Evolutionary conservation across 1,140 invertebrate genomes (phyloP).

Genomic region (Harlomillsia oculata): DNA sequence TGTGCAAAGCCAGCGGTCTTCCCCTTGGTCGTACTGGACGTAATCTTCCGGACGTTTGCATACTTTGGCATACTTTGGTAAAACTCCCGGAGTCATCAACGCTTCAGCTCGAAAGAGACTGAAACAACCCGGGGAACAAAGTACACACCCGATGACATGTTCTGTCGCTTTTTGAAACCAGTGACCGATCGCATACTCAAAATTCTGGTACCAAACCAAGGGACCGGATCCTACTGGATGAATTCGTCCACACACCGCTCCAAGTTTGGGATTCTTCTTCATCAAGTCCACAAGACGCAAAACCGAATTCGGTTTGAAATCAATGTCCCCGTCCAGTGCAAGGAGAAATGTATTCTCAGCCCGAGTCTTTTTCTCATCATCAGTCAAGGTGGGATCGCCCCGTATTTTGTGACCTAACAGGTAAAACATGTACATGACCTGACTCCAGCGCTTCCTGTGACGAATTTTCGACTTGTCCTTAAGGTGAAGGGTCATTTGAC

Average conservation of each 20-base stretch:
- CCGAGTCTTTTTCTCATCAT: constrained; percentile 39
- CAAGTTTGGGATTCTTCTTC: constrained; percentile 46
- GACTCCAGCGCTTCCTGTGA: constrained; percentile 45
- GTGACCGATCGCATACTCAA: constrained; percentile 51
- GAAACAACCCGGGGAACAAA: constrained; percentile 55
- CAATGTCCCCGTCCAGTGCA: constrained; percentile 49
- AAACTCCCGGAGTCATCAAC: constrained; percentile 53
- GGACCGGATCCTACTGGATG: constrained; percentile 42
- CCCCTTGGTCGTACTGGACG: constrained; percentile 41
- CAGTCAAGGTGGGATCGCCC: constrained; percentile 41
- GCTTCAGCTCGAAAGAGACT: constrained; percentile 49
- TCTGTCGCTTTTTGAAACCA: constrained; percentile 59
- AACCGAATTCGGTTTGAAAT: constrained; percentile 47
- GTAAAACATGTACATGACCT: constrained; percentile 57
- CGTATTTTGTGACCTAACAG: constrained; percentile 49
- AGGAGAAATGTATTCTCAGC: constrained; percentile 50
- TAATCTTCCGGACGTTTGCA: constrained; percentile 49
- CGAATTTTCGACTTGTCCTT: constrained; percentile 44
- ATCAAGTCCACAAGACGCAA: constrained; percentile 46
- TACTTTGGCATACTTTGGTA: constrained; percentile 46
- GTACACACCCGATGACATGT: constrained; percentile 56
- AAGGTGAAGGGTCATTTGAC: constrained; percentile 41
- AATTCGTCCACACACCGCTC: constrained; percentile 48
- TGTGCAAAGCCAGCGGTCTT: constrained; percentile 57
- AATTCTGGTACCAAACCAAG: constrained; percentile 53